Evolutionary conservation across 64 coral and sea anemone species (phyloP).

Genomic region (Montipora efflorescens): DNA sequence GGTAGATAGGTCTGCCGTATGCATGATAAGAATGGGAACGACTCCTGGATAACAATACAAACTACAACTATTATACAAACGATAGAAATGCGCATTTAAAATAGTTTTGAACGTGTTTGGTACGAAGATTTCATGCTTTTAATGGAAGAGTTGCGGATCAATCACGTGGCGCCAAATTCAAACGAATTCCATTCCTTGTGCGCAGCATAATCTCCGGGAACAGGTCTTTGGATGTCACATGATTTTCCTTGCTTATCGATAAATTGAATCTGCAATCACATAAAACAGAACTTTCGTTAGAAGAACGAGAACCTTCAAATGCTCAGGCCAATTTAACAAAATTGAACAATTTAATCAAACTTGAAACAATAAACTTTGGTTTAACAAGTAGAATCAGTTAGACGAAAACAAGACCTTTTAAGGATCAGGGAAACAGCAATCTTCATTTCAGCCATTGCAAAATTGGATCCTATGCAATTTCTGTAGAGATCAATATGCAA

Average conservation of each 20-base stretch:
- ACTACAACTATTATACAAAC: background rate
- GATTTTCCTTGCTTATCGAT: conserved; percentile 34
- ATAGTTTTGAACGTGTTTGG: no score
- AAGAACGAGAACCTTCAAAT: no score
- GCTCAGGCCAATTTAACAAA: no score
- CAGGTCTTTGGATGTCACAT: conserved; percentile 10
- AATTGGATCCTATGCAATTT: conserved; percentile 74
- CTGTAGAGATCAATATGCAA: conserved; percentile 12
- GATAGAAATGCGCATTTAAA: background rate
- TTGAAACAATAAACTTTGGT: no score
- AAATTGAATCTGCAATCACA: conserved; percentile 7
- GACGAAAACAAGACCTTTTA: conserved; percentile 7
- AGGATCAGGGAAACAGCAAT: conserved; percentile 53
- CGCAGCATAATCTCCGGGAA: conserved; percentile 29
- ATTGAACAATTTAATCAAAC: no score
- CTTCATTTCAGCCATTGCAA: conserved; percentile 68
- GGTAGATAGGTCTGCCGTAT: no score
- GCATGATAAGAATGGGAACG: no score
- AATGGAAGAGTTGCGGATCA: background rate
- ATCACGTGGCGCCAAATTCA: conserved; percentile 16
- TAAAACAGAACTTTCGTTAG: no score
- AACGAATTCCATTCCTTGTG: conserved; percentile 26
- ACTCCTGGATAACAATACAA: no score
- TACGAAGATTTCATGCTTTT: background rate
- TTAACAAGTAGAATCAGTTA: background rate